Evolutionary conservation across 1,140 invertebrate genomes (phyloP).

Genomic region (Microplitis mediator): DNA sequence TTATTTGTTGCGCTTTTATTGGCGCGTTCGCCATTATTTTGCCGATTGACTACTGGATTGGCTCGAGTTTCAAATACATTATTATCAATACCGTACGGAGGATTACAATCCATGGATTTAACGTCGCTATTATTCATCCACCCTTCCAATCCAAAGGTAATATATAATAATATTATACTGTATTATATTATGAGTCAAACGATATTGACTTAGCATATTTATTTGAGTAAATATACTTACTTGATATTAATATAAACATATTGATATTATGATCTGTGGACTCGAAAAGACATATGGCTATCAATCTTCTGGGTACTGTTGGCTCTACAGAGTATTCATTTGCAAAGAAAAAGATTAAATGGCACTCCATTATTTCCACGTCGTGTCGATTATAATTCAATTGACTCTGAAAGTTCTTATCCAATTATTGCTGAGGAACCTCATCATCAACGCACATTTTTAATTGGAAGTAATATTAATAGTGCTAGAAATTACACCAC

Average conservation of each 20-base stretch:
- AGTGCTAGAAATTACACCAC: too few relatives aligned
- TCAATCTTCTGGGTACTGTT: slow-evolving; percentile 64
- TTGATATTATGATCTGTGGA: neutral
- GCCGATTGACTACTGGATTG: slow-evolving; percentile 69
- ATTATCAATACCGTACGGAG: slow-evolving; percentile 71
- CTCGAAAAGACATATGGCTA: slow-evolving; percentile 63
- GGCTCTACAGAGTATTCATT: slow-evolving; percentile 52
- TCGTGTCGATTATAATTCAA: slow-evolving; percentile 32
- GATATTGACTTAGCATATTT: neutral
- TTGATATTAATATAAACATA: neutral
- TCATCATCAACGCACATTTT: too few relatives aligned
- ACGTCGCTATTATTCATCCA: slow-evolving; percentile 66
- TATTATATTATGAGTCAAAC: too few relatives aligned
- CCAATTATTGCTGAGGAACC: neutral
- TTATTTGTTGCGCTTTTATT: slow-evolving; percentile 68
- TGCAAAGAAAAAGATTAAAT: slow-evolving; percentile 21
- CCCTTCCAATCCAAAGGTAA: slow-evolving; percentile 70
- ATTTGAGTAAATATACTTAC: slow-evolving; percentile 1
- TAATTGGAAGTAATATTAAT: too few relatives aligned
- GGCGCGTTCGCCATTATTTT: slow-evolving; percentile 69
- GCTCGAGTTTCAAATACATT: slow-evolving; percentile 73
- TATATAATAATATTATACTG: neutral
- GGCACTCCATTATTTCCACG: slow-evolving; percentile 67
- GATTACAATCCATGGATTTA: slow-evolving; percentile 65
- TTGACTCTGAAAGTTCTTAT: neutral